These are phyloP conservation scores for Eudasyphora cyanicolor DNA, from an alignment of 2,888 invertebrate genomes.

Conservation along the genomic window DNA sequence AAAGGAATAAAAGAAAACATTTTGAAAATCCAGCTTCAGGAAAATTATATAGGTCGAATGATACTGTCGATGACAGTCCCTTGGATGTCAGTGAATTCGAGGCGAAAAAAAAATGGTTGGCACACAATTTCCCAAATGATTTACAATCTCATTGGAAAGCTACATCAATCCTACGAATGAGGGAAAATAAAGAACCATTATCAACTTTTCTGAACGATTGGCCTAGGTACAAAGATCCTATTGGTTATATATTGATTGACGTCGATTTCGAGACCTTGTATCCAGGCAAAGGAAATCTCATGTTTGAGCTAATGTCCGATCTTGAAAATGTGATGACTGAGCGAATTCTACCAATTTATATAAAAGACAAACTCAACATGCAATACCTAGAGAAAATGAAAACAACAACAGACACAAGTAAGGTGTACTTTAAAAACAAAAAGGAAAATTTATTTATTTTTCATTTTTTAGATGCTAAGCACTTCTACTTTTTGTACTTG, in stretches of 20 bases:
- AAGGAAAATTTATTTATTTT: no score
- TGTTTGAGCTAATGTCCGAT: conserved; percentile 38
- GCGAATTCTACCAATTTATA: conserved; percentile 28
- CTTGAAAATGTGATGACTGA: conserved; percentile 38
- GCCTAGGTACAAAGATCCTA: no score
- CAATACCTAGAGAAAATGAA: conserved; percentile 38
- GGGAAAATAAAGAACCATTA: conserved; percentile 35
- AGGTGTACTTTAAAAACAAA: neutral
- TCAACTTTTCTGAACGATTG: conserved; percentile 32
- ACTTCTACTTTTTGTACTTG: conserved; percentile 17
- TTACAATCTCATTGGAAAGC: conserved; percentile 39
- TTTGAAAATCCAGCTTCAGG: conserved; percentile 29
- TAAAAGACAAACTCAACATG: conserved; percentile 38
- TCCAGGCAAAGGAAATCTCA: conserved; percentile 34
- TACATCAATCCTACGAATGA: conserved; percentile 32
- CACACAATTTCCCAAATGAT: conserved; percentile 39
- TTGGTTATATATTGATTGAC: conserved; percentile 21
- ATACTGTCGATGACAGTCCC: neutral
- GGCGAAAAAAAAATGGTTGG: conserved; percentile 22
- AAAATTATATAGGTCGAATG: neutral
- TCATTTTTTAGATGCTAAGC: conserved; percentile 16
- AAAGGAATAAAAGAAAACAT: conserved; percentile 34
- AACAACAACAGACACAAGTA: neutral
- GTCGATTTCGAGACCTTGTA: conserved; percentile 43
- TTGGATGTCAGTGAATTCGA: neutral